Conservation (phyloP, 2,888 invertebrate species). For the Cepaea hortensis region DNA sequence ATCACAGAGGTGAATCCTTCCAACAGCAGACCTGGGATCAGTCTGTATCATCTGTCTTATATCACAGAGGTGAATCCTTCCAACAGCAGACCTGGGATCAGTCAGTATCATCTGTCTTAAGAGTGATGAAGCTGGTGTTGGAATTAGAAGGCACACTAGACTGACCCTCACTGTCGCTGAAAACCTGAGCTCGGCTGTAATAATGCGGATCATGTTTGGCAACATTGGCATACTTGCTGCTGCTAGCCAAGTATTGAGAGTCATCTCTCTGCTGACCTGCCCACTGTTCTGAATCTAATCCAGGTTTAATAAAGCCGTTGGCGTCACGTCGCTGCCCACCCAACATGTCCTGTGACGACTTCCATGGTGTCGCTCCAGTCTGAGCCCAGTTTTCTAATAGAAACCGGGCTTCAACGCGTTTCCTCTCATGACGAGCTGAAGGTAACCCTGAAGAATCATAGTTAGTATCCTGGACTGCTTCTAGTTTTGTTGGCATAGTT, state of each 20-base stretch:
- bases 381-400: slow-evolving; percentile 37
- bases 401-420: slow-evolving; percentile 34
- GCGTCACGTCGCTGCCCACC: not conserved
- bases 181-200: not conserved
- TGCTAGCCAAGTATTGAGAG: not conserved
- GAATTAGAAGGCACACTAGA: not conserved
- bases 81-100: too few relatives aligned
- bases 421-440: slow-evolving; percentile 32
- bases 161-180: not conserved
- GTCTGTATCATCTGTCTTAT: not conserved
- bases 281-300: not conserved
- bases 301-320: slow-evolving; percentile 33
- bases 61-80: too few relatives aligned
- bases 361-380: slow-evolving; percentile 45
- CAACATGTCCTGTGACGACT: not conserved
- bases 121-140: slow-evolving; percentile 36
- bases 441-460: not conserved
- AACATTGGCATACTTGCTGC: not conserved
- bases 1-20: too few relatives aligned
- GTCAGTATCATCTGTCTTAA: slow-evolving; percentile 22
- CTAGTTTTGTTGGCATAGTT: not conserved
- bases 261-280: not conserved
- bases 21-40: too few relatives aligned
- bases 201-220: not conserved
- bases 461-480: not conserved